Conservation (phyloP, 2,888 invertebrate genomes). For the Arctia plantaginis region DNA sequence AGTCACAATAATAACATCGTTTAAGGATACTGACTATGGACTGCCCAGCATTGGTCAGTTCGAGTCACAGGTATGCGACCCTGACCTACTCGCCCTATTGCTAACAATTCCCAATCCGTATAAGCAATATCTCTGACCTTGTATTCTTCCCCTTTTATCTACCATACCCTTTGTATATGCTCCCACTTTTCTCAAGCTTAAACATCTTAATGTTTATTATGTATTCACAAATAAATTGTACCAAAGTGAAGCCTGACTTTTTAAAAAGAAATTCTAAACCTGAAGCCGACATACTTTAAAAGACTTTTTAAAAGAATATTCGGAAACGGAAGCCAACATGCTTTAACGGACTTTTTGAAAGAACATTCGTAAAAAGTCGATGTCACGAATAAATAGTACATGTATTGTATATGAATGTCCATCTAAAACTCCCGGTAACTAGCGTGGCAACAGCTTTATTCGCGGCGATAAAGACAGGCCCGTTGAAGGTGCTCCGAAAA, state of each 20-base stretch:
- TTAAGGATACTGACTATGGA: not conserved
- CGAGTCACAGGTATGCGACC: not conserved
- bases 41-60: not conserved
- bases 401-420: not conserved
- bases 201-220: too few species aligned
- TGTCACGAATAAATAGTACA: not conserved
- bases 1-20: not conserved
- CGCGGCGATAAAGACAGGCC: slow-evolving; percentile 31
- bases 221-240: not conserved
- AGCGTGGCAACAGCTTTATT: slow-evolving; percentile 42
- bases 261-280: too few species aligned
- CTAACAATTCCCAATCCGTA: not conserved
- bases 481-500: slow-evolving; percentile 48
- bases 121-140: not conserved
- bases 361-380: not conserved
- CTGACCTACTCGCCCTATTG: not conserved
- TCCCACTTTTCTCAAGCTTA: not conserved
- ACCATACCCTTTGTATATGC: too few species aligned
- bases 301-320: too few species aligned
- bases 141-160: too few species aligned
- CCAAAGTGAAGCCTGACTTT: not conserved
- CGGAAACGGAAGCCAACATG: not conserved
- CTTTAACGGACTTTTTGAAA: not conserved
- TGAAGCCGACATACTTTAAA: too few species aligned
- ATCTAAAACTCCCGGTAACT: not conserved